Conservation (phyloP, 2,888 invertebrate species). For the Lasioglossum malachurum region DNA sequence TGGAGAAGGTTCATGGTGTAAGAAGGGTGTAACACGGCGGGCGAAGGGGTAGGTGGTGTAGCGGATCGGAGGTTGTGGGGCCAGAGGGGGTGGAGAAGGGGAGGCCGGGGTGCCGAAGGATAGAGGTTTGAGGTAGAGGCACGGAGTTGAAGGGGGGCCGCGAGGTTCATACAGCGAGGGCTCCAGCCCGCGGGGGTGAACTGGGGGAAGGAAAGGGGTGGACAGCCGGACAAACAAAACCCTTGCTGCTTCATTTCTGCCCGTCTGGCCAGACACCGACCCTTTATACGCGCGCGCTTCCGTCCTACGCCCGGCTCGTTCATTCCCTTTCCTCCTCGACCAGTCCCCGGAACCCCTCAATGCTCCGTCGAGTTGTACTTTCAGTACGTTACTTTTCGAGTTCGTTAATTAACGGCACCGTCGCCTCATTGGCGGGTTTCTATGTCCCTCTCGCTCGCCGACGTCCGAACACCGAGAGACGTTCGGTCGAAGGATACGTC, state of each 20-base stretch:
- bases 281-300: constrained; percentile 77
- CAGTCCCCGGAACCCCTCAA: constrained; percentile 56
- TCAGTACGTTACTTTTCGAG: constrained; percentile 78
- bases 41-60: constrained; percentile 39
- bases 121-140: constrained; percentile 55
- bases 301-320: constrained; percentile 71
- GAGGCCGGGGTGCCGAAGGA: constrained; percentile 50
- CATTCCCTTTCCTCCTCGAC: constrained; percentile 60
- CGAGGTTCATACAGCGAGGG: constrained; percentile 70
- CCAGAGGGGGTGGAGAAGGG: constrained; percentile 29
- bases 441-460: not conserved
- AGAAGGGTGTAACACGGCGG: constrained; percentile 52
- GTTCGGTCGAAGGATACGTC: constrained; percentile 64
- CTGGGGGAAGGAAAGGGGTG: constrained; percentile 81
- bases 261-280: constrained; percentile 84
- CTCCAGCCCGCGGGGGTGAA: constrained; percentile 69
- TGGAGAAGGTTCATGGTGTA: constrained; percentile 46
- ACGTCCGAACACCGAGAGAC: not conserved
- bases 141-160: constrained; percentile 67
- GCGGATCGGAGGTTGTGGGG: constrained; percentile 52
- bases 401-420: constrained; percentile 82
- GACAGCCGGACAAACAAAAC: constrained; percentile 85
- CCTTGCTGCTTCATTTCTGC: constrained; percentile 84
- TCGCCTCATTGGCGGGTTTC: constrained; percentile 59
- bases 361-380: constrained; percentile 69